phyloP scores from a whole-genome alignment of 1,140 invertebrate species.

The Orius insidiosus region DNA sequence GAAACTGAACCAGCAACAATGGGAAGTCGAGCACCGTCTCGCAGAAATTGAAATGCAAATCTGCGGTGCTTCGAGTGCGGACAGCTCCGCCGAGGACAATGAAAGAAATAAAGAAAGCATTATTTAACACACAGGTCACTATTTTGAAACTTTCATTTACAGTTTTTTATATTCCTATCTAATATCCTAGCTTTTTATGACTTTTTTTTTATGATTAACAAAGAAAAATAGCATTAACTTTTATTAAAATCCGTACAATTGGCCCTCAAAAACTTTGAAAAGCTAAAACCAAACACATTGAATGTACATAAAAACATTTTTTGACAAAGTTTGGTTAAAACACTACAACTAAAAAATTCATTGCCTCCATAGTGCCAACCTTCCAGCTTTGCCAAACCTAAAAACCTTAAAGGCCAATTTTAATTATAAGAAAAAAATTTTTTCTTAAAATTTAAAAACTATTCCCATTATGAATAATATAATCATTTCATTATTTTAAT shows the following conservation, averaged over 20 bases:
- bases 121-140: conserved; percentile 51
- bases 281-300: background rate
- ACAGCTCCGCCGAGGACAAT: conserved; percentile 46
- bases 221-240: background rate
- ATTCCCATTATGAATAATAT: too few species aligned
- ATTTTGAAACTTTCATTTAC: background rate
- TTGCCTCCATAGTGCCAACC: background rate
- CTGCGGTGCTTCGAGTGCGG: conserved; percentile 57
- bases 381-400: background rate
- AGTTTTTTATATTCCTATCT: background rate
- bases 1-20: conserved; percentile 85
- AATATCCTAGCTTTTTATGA: background rate
- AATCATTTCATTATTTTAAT: background rate
- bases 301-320: background rate
- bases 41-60: conserved; percentile 97
- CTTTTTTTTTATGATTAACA: background rate
- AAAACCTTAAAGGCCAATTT: background rate
- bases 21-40: conserved; percentile 84
- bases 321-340: background rate
- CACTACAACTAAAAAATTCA: background rate
- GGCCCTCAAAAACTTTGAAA: background rate
- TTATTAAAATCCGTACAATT: background rate
- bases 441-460: too few species aligned
- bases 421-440: too few species aligned
- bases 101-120: conserved; percentile 75